A percentile compares a stretch with the other conserved stretches of the same genome.
Evolutionary conservation across 2,888 invertebrate species (phyloP).

Genomic region (Amphimallon solstitiale): DNA sequence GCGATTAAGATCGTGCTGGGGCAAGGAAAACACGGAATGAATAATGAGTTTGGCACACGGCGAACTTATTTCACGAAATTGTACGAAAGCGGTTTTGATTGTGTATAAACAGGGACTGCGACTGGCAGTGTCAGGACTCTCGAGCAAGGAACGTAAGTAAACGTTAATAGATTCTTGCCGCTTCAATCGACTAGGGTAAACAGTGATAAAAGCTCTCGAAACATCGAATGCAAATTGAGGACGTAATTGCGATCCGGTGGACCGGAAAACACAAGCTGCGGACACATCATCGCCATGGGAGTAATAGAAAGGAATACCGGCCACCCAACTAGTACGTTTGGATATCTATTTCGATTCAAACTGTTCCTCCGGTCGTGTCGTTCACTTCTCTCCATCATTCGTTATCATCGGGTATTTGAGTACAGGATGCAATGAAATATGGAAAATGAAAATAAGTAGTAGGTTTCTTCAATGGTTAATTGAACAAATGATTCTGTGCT

Average conservation of each 20-base stretch:
- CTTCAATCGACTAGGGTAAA: slow-evolving; percentile 34
- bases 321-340: neutral
- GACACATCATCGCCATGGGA: slow-evolving; percentile 14
- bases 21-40: neutral
- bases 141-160: slow-evolving; percentile 22
- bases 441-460: too few relatives aligned
- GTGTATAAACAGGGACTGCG: slow-evolving; percentile 6
- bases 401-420: too few relatives aligned
- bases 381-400: too few relatives aligned
- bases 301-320: neutral
- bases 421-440: too few relatives aligned
- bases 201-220: slow-evolving; percentile 39
- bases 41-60: slow-evolving; percentile 2
- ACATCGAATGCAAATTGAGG: slow-evolving; percentile 44
- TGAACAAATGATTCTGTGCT: too few relatives aligned
- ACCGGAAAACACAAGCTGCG: slow-evolving; percentile 43
- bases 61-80: neutral
- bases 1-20: neutral
- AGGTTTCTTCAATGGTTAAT: too few relatives aligned
- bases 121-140: neutral
- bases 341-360: neutral
- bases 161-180: slow-evolving; percentile 36
- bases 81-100: neutral
- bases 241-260: slow-evolving; percentile 41
- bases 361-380: too few relatives aligned